Conservation (phyloP, 2,888 invertebrate species). For the Isotomurus palustris region DNA sequence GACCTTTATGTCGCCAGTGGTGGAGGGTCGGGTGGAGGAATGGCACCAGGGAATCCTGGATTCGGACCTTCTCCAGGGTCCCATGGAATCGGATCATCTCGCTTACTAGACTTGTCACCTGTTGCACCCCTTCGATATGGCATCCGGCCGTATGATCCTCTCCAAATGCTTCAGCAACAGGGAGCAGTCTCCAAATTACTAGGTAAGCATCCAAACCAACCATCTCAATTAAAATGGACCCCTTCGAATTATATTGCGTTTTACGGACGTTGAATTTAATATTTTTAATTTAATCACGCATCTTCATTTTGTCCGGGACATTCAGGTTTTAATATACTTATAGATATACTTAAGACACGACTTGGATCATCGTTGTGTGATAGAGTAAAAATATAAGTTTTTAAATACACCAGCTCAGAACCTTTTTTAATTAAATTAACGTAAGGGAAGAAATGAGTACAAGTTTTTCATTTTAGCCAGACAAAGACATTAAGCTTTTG, state of each 20-base stretch:
- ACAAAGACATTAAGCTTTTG: background rate
- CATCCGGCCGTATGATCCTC: constrained; percentile 82
- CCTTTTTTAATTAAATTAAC: too few relatives aligned
- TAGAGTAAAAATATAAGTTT: too few relatives aligned
- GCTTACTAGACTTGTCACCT: constrained; percentile 45
- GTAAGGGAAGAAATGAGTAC: too few relatives aligned
- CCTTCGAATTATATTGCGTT: too few relatives aligned
- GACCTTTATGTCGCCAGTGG: constrained; percentile 43
- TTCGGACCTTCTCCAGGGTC: constrained; percentile 9
- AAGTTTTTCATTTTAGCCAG: background rate
- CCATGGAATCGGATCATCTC: constrained; percentile 17
- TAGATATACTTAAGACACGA: too few relatives aligned
- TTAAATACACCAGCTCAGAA: too few relatives aligned
- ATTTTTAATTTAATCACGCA: too few relatives aligned
- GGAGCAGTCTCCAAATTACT: constrained; percentile 83
- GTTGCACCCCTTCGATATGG: constrained; percentile 53
- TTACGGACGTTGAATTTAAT: too few relatives aligned
- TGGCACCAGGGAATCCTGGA: constrained; percentile 11
- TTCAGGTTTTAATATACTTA: too few relatives aligned
- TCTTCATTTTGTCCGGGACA: too few relatives aligned
- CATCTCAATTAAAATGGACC: too few relatives aligned
- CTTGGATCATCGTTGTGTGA: too few relatives aligned
- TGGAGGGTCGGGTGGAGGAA: constrained; percentile 31
- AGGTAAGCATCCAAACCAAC: constrained; percentile 58
- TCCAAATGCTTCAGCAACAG: constrained; percentile 79